These are phyloP conservation scores for Spinibarbus caldwelli DNA, from an alignment of 2,797 vertebrate genomes.

Conservation along the genomic window DNA sequence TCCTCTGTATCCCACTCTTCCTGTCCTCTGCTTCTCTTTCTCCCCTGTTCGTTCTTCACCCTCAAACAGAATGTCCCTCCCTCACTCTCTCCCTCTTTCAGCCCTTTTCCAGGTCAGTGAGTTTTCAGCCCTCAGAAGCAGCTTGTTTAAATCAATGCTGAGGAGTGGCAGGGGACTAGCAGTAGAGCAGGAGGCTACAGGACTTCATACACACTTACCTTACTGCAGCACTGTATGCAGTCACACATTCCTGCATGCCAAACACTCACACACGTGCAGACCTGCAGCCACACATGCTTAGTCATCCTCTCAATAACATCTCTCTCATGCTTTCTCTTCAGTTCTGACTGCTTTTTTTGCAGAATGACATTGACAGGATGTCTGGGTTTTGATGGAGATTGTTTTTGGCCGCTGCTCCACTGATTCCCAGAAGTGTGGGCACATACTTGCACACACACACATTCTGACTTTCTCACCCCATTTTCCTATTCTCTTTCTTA, in stretches of 20 bases:
- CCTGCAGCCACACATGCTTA: constrained; percentile 12
- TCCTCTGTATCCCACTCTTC: background rate
- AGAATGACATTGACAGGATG: constrained; percentile 48
- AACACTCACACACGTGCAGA: constrained; percentile 35
- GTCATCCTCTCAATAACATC: constrained; percentile 49
- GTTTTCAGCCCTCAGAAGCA: constrained; percentile 55
- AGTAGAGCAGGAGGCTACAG: constrained; percentile 8
- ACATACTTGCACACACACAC: constrained; percentile 4
- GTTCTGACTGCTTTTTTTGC: constrained; percentile 37
- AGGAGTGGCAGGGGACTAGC: constrained; percentile 56
- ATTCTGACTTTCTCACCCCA: background rate
- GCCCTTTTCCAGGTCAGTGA: constrained; percentile 60
- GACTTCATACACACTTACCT: constrained; percentile 38
- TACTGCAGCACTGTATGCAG: constrained; percentile 25
- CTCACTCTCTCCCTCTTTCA: constrained; percentile 13
- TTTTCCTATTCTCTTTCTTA: constrained; percentile 1
- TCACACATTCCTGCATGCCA: constrained; percentile 15
- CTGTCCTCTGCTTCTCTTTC: background rate
- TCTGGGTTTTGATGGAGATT: constrained; percentile 51
- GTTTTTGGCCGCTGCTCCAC: constrained; percentile 44
- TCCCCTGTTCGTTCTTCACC: background rate
- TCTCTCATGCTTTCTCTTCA: constrained; percentile 15
- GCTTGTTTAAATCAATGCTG: constrained; percentile 64
- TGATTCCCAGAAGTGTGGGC: constrained; percentile 36
- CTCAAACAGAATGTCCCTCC: constrained; percentile 27